Evolutionary conservation across 37 sponge, comb jelly and placozoan species (phyloP).

Genomic region (Spongilla lacustris): DNA sequence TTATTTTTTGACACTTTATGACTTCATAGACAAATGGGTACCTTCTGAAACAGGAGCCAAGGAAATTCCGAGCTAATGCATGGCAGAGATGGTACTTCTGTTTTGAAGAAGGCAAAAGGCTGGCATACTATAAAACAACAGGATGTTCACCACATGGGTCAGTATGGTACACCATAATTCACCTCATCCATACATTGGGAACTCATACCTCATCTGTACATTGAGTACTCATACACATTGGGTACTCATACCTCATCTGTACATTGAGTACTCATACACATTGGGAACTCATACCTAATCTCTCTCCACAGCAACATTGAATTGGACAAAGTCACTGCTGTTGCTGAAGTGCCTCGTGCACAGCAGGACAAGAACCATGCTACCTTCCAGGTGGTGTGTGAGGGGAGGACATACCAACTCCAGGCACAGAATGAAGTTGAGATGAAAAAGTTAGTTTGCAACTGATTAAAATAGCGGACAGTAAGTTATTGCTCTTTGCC

Average conservation of each 20-base stretch:
- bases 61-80: constrained; percentile 61
- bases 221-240: too few relatives aligned
- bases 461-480: background rate
- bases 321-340: constrained; percentile 57
- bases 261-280: too few relatives aligned
- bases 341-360: constrained; percentile 33
- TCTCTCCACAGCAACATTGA: constrained; percentile 65
- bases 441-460: constrained; percentile 60
- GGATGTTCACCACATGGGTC: constrained; percentile 82
- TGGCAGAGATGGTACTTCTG: constrained; percentile 82
- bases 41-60: constrained; percentile 70
- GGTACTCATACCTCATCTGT: too few relatives aligned
- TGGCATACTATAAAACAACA: constrained; percentile 75
- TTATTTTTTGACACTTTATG: background rate
- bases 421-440: constrained; percentile 57
- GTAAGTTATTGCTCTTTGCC: background rate
- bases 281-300: background rate
- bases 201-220: too few relatives aligned
- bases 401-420: constrained; percentile 74
- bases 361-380: constrained; percentile 77
- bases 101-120: constrained; percentile 61
- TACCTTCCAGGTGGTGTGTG: constrained; percentile 67
- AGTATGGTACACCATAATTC: background rate
- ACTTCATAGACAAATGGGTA: constrained; percentile 64
- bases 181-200: too few relatives aligned